Evolutionary conservation across 23 tunicate species (phyloP), one percentile per base, ranked within the genome.

Genomic region (Pegea sp.): DNA sequence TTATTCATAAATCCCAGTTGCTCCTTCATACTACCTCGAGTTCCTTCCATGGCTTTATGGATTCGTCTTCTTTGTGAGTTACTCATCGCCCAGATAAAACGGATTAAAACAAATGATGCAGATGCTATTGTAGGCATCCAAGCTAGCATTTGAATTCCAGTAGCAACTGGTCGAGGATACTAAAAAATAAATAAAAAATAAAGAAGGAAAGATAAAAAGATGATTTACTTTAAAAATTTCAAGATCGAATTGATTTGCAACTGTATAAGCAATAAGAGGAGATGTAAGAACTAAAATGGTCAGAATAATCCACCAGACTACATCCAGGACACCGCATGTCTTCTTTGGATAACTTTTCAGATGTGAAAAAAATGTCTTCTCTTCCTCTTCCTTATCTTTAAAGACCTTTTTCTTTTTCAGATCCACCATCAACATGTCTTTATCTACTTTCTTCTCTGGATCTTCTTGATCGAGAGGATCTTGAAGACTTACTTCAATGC

Each of bases 1-100:
- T 81, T 81, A 60, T 61, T 34, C 93, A 81, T 81, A 28, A 81
- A 72, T 28, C 93, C 93, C 1, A 81, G 56, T 57, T 81, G 68
- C 27, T 67, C 67, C 57, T 70, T 71, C 75, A 81, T 54, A 58
- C 66, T 67, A 5, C 53, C 68, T 48, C 63, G 71, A 8, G 70
- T 69, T 42, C 93, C 93, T 30, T 65, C 68, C 50, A 81, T 50
- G 24, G 77, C 93, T 27, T 30, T 33, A 16, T 64, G 58, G 5
- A 81, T 58, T 16, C 80, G 31, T 30, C 62, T 61, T 7, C 67
- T 48, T 57, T 81, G 93, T 4, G 93, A 81, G 31, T 81, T 59
- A 56, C 53, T 66, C 71, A 81, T 61, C 28, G 93, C 93, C 64
- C 53, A 72, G 44, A 62, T 24, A 29, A 81, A 66, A 22, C 60